phyloP scores from a whole-genome alignment of 2,888 invertebrate genomes.

The Eutolmus rufibarbis region DNA sequence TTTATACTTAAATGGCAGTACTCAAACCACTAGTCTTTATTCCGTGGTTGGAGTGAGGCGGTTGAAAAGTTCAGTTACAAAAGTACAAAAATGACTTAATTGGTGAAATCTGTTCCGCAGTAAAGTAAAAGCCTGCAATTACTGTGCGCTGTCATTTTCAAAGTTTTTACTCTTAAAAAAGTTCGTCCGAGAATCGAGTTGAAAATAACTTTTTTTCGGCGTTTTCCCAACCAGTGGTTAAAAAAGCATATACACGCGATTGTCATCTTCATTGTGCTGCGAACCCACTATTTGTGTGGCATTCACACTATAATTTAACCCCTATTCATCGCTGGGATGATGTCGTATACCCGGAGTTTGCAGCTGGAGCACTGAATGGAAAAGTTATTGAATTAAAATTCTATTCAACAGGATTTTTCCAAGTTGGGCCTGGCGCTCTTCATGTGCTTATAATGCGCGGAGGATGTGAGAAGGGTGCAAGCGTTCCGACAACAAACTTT shows the following conservation, averaged over 20 bases:
- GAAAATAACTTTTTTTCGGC: slow-evolving; percentile 11
- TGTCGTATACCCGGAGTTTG: slow-evolving; percentile 24
- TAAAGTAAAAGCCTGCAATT: background rate
- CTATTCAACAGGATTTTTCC: slow-evolving; percentile 38
- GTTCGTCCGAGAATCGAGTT: background rate
- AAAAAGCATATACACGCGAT: slow-evolving; percentile 36
- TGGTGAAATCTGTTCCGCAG: background rate
- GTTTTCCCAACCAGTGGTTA: slow-evolving; percentile 3
- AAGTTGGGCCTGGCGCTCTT: slow-evolving; percentile 6
- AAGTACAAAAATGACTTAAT: background rate
- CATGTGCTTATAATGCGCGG: slow-evolving; percentile 8
- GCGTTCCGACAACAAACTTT: slow-evolving; percentile 27
- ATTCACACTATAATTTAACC: slow-evolving; percentile 41
- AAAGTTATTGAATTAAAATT: slow-evolving; percentile 41
- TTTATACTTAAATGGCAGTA: too few relatives aligned
- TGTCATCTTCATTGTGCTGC: slow-evolving; percentile 36
- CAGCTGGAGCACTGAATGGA: background rate
- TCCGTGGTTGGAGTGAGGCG: background rate
- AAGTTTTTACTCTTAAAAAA: slow-evolving; percentile 8
- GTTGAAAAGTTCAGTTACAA: background rate
- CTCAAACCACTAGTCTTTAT: background rate
- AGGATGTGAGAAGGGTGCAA: background rate
- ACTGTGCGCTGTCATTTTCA: background rate
- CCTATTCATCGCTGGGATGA: slow-evolving; percentile 33
- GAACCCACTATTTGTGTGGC: slow-evolving; percentile 39